phyloP scores from a whole-genome alignment of 2,888 invertebrate genomes.

The Xylota sylvarum region DNA sequence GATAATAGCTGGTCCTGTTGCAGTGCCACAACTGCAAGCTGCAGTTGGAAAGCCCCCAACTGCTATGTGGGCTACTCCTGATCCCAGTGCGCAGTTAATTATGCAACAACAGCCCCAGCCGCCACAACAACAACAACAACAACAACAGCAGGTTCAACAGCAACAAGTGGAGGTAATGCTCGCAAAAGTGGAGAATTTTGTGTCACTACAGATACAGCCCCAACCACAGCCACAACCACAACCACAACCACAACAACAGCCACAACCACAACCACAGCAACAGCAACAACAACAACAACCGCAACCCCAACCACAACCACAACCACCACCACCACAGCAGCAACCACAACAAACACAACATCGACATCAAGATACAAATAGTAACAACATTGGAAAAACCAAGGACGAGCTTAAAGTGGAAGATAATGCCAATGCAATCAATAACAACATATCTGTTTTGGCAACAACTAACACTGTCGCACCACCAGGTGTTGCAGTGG shows the following conservation, averaged over 20 bases:
- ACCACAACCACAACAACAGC: neutral
- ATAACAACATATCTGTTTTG: conserved; percentile 38
- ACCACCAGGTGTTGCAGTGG: conserved; percentile 28
- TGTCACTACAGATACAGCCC: conserved; percentile 10
- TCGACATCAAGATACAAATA: conserved; percentile 77
- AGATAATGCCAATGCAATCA: conserved; percentile 38
- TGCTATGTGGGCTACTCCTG: conserved; percentile 51
- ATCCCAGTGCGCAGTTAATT: conserved; percentile 37
- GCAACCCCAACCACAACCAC: conserved; percentile 8
- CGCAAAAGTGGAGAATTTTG: too few species aligned
- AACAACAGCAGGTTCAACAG: conserved; percentile 62
- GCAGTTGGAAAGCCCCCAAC: conserved; percentile 48
- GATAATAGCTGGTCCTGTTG: conserved; percentile 40
- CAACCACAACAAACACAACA: conserved; percentile 46
- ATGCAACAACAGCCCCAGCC: conserved; percentile 57
- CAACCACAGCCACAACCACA: conserved; percentile 53
- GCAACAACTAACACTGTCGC: conserved; percentile 26
- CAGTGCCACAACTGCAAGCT: conserved; percentile 43
- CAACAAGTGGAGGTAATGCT: too few species aligned
- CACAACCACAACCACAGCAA: conserved; percentile 45
- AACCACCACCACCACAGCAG: conserved; percentile 15
- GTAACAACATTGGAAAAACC: conserved; percentile 71
- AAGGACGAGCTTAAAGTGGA: conserved; percentile 24
- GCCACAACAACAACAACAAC: conserved; percentile 18
- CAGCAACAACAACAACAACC: conserved; percentile 73